Percentiles rank a stretch among this genome's conserved stretches.
Evolutionary conservation across 2,888 invertebrate species (phyloP).

Genomic region (Hipparchia sbordonii): DNA sequence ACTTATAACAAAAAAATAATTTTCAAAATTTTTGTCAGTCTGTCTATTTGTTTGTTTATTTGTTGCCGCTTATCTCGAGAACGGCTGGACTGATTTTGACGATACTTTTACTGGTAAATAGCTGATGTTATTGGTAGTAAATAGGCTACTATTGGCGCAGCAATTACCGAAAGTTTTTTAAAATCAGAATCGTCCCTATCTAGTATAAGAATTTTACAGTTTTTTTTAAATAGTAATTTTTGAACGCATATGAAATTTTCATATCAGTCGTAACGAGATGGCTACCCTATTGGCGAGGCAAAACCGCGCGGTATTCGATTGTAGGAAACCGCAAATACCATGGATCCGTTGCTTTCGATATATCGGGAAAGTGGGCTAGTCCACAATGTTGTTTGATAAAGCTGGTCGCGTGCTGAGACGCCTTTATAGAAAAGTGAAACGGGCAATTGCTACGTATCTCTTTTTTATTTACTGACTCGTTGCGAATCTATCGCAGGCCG

Average conservation of each 20-base stretch:
- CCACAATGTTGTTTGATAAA: constrained; percentile 65
- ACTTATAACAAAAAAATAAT: no score
- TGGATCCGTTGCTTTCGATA: constrained; percentile 74
- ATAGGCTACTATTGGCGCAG: no score
- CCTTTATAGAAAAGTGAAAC: constrained; percentile 46
- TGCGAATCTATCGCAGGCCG: constrained; percentile 13
- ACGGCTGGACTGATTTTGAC: no score
- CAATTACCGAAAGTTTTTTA: no score
- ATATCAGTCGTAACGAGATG: background rate
- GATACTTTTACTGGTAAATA: no score
- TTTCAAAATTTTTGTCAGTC: no score
- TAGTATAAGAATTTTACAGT: no score
- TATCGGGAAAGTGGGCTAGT: constrained; percentile 71
- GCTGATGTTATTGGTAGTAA: no score
- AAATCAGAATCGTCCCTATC: no score
- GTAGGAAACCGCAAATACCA: constrained; percentile 73
- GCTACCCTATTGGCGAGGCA: constrained; percentile 40
- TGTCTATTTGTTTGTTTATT: no score
- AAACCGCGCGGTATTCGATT: constrained; percentile 74
- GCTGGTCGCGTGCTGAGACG: constrained; percentile 47
- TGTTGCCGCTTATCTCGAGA: no score
- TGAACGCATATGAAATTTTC: background rate
- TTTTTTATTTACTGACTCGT: constrained; percentile 29
- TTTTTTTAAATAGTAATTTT: background rate
- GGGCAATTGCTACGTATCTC: constrained; percentile 29